Base-by-base conservation (phyloP, 1,140 invertebrate species). In the Kradibia gibbosae region DNA sequence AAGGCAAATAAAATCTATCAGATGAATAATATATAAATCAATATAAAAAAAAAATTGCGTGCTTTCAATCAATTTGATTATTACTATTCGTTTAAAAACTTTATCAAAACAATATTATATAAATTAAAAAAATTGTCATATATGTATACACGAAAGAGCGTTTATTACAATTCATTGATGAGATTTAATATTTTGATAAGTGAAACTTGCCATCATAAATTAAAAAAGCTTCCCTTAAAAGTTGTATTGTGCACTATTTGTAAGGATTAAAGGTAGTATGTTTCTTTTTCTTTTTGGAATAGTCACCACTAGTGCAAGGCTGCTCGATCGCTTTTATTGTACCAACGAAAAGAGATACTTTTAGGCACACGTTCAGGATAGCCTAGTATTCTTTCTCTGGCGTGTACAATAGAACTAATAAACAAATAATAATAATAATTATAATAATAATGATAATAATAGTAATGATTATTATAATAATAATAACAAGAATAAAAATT, bases 291-390 rank as follows among this genome's bases (percentile, higher is more conserved):
- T 48, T 80, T 72, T 74, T 74, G 72, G 48, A 81, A 81, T 75
- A 75, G 79, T 81, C 79, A 81, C 79, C 79, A 75, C 71, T 75
- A 81, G 53, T 67, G 71, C 71, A 80, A 80, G 70, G 78, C 78
- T 74, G 78, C 78, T 80, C 45, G 31, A 15, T 80, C 71, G 71
- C 55, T 62, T 74, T 80, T 65, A 62, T 73, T 62, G 25, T 72
- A 65, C 39, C 50, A 71, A 79, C 42, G 53, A 71, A 78, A 78
- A 42, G 50, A 71, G 50, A 60, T 65, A 80, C 31, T 72, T 71
- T 80, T 73, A 62, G 78, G 67, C 53, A 8, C 53, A 73, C 22
- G 36, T 42, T 71, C 67, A 71, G 65, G 53, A 60, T 72, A 72
- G n/a, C 67, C 65, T 79, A 62, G 39, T 62, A 25, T 48, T 73